Conservation (phyloP, 2,888 invertebrate genomes). For the Epirrhoe alternata region DNA sequence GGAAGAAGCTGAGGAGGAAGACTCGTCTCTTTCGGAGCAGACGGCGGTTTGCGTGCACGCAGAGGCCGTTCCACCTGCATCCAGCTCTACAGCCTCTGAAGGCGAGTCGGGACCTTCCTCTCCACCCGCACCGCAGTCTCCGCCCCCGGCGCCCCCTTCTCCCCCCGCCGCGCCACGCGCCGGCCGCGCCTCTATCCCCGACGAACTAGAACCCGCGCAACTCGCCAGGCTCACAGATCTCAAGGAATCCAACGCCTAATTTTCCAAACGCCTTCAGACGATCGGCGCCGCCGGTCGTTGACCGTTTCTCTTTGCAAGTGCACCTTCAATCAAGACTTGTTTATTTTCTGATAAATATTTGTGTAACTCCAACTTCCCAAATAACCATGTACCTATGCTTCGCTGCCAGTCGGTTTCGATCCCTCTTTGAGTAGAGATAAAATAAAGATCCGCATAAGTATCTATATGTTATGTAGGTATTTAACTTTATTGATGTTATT, state of each 20-base stretch:
- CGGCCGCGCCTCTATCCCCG: slow-evolving; percentile 93
- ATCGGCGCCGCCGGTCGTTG: slow-evolving; percentile 45
- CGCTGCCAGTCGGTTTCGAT: slow-evolving; percentile 30
- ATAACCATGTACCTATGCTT: slow-evolving; percentile 20
- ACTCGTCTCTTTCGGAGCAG: slow-evolving; percentile 79
- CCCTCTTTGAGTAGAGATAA: slow-evolving; percentile 25
- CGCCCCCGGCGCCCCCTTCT: slow-evolving; percentile 79
- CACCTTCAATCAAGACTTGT: not conserved
- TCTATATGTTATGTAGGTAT: slow-evolving; percentile 30
- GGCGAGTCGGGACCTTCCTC: slow-evolving; percentile 87
- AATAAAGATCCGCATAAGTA: slow-evolving; percentile 4
- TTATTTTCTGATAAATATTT: not conserved
- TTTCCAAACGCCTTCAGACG: slow-evolving; percentile 38
- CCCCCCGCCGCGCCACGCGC: slow-evolving; percentile 90
- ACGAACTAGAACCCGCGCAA: slow-evolving; percentile 95
- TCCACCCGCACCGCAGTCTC: slow-evolving; percentile 78
- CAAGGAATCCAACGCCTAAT: slow-evolving; percentile 95
- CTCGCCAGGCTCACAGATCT: slow-evolving; percentile 94
- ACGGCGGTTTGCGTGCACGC: slow-evolving; percentile 79
- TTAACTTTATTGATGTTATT: slow-evolving; percentile 47
- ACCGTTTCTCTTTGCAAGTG: slow-evolving; percentile 57
- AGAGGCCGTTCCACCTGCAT: slow-evolving; percentile 82
- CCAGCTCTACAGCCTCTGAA: slow-evolving; percentile 89
- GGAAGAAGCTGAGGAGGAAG: slow-evolving; percentile 74
- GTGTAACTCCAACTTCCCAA: not conserved